Evolutionary conservation across 2,888 invertebrate genomes (phyloP).

Genomic region (Eledona agricola): DNA sequence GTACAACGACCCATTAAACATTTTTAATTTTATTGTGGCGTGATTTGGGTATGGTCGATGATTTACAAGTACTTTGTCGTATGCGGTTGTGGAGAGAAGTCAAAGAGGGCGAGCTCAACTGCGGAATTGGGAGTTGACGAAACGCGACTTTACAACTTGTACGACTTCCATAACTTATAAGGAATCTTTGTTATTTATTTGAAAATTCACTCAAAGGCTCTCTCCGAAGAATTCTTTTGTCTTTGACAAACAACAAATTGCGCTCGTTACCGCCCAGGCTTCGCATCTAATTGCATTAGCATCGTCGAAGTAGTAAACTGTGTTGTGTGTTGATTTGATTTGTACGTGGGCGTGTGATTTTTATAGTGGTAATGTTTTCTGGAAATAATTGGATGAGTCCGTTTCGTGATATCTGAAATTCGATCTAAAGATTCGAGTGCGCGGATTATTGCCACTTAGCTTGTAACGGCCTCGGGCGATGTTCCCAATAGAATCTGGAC

Average conservation of each 20-base stretch:
- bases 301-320: constrained; percentile 11
- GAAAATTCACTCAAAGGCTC: constrained; percentile 16
- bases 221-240: constrained; percentile 4
- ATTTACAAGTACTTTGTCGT: constrained; percentile 19
- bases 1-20: constrained; percentile 17
- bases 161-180: constrained; percentile 27
- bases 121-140: constrained; percentile 26
- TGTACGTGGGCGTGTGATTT: constrained; percentile 21
- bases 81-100: constrained; percentile 8
- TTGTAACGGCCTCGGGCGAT: constrained; percentile 15
- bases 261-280: too few relatives aligned
- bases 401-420: constrained; percentile 20
- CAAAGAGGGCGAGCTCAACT: constrained; percentile 23
- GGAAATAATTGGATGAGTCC: constrained; percentile 28
- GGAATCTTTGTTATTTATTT: constrained; percentile 26
- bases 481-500: too few relatives aligned
- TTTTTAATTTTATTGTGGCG: constrained; percentile 5
- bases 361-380: constrained; percentile 21
- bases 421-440: constrained; percentile 20
- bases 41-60: constrained; percentile 3
- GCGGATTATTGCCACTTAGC: constrained; percentile 25
- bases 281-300: not conserved
- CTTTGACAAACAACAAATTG: constrained; percentile 12
- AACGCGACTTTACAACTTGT: constrained; percentile 29
- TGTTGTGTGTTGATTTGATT: constrained; percentile 8